These are phyloP conservation scores for Sphaerodactylus townsendi DNA, from an alignment of 2,113 vertebrate genomes.

Conservation along the genomic window DNA sequence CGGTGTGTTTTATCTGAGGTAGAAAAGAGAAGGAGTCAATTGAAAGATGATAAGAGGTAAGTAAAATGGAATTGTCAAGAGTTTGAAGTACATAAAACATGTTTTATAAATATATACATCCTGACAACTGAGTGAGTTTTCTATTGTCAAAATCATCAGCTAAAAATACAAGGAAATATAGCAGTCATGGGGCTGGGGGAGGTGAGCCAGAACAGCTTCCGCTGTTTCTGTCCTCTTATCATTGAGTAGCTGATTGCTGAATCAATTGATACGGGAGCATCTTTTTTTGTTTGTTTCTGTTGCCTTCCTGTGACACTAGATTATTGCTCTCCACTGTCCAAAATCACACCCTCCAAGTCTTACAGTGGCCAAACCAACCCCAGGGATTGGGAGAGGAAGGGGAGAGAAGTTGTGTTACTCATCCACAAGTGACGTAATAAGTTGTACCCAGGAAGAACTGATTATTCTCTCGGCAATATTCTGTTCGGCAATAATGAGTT, in stretches of 20 bases:
- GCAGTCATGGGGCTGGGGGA: background rate
- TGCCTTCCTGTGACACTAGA: background rate
- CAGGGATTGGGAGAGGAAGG: background rate
- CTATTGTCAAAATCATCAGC: background rate
- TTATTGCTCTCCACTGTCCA: background rate
- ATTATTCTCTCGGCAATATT: background rate
- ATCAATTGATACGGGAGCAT: background rate
- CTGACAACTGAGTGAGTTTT: background rate
- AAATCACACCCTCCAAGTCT: background rate
- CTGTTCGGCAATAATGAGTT: background rate
- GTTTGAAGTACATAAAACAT: background rate
- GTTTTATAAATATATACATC: background rate
- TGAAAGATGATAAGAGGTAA: constrained; percentile 73
- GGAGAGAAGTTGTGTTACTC: background rate
- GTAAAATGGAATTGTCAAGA: background rate
- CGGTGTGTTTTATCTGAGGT: constrained; percentile 51
- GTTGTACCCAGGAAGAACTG: background rate
- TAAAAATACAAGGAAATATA: background rate
- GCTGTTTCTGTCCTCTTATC: background rate
- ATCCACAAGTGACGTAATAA: background rate
- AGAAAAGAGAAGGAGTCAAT: constrained; percentile 59
- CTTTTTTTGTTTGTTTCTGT: background rate
- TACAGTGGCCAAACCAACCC: background rate
- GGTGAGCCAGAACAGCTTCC: background rate
- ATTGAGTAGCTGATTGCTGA: background rate